These are phyloP conservation scores for Tipula helvola DNA, from an alignment of 2,888 invertebrate genomes.

Conservation along the genomic window DNA sequence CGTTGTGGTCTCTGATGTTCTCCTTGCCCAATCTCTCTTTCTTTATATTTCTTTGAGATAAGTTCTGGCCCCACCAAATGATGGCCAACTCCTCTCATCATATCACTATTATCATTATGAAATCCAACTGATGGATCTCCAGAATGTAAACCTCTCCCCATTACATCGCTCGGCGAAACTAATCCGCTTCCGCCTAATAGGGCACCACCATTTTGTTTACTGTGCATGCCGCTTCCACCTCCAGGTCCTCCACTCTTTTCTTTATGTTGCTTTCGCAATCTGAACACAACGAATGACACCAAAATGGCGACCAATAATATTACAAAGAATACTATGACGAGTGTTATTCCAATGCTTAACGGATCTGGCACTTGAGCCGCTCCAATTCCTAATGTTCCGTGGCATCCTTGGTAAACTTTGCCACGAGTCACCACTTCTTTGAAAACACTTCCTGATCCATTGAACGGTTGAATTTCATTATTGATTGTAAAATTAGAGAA, in stretches of 20 bases:
- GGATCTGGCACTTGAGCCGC: constrained; percentile 72
- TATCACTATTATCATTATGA: constrained; percentile 59
- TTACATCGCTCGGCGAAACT: constrained; percentile 54
- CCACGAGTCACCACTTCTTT: constrained; percentile 56
- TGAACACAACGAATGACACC: constrained; percentile 85
- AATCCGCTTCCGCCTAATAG: constrained; percentile 57
- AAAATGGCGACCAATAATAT: constrained; percentile 78
- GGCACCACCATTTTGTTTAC: constrained; percentile 61
- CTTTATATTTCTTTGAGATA: constrained; percentile 78
- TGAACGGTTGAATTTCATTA: constrained; percentile 79
- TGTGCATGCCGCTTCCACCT: constrained; percentile 52
- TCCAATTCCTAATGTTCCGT: constrained; percentile 61
- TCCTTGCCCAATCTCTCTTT: constrained; percentile 61
- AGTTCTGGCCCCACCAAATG: constrained; percentile 77
- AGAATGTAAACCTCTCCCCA: constrained; percentile 53
- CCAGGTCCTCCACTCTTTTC: constrained; percentile 62
- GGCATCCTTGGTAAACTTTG: constrained; percentile 62
- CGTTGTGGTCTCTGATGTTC: constrained; percentile 69
- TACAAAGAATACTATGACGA: constrained; percentile 89
- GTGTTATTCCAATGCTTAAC: constrained; percentile 80
- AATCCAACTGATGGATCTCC: constrained; percentile 57
- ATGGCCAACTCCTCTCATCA: constrained; percentile 61
- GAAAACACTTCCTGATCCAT: constrained; percentile 74
- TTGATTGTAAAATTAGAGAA: constrained; percentile 81
- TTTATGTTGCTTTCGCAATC: constrained; percentile 73